These are phyloP conservation scores for Eulemur macaco DNA, from an alignment of 2,113 vertebrate species.

Conservation along the genomic window DNA sequence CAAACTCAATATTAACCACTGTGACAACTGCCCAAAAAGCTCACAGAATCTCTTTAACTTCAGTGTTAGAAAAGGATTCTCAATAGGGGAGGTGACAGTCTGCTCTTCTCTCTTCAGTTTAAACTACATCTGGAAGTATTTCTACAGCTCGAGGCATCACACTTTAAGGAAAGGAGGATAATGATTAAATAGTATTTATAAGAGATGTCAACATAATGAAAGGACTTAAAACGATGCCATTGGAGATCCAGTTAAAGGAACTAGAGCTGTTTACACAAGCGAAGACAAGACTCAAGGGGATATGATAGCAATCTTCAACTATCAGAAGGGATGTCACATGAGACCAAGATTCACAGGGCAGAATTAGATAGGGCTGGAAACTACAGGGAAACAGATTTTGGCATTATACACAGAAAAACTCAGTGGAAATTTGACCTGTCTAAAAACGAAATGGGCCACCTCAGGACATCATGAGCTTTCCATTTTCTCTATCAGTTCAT, in stretches of 20 bases:
- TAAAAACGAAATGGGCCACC: not conserved
- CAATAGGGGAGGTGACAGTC: not conserved
- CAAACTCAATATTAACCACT: constrained; percentile 16
- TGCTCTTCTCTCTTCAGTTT: not conserved
- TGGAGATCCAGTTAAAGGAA: constrained; percentile 1
- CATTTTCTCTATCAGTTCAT: not conserved
- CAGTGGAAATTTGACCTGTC: not conserved
- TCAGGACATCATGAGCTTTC: not conserved
- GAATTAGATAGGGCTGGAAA: not conserved
- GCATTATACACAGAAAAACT: not conserved
- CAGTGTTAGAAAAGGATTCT: constrained; percentile 35
- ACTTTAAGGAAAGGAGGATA: not conserved
- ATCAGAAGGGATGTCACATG: not conserved
- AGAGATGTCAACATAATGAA: not conserved
- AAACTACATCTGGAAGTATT: not conserved
- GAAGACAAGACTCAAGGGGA: constrained; percentile 19
- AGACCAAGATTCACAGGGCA: constrained; percentile 27
- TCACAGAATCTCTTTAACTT: not conserved
- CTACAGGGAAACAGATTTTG: constrained; percentile 30
- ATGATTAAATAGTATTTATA: not conserved
- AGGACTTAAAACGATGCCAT: not conserved
- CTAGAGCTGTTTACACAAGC: constrained; percentile 37
- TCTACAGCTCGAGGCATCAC: not conserved
- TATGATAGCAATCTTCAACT: not conserved
- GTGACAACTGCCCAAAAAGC: not conserved